These are phyloP conservation scores for Thelaira solivaga DNA, from an alignment of 2,888 invertebrate species.

Conservation along the genomic window DNA sequence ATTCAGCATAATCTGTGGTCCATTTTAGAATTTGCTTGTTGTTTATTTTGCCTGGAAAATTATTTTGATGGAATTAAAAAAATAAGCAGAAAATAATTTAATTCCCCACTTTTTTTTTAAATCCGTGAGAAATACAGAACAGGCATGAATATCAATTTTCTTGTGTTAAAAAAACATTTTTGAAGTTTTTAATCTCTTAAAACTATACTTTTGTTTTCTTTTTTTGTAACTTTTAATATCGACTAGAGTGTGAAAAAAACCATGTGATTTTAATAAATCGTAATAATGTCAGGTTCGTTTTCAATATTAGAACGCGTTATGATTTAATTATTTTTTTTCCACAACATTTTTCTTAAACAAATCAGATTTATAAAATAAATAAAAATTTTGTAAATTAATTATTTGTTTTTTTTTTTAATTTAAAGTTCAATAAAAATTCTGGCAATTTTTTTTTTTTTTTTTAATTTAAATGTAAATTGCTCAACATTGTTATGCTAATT, in stretches of 20 bases:
- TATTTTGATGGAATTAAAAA: no score
- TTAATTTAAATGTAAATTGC: conserved; percentile 15
- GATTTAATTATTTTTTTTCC: conserved; percentile 40
- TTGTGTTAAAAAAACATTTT: not conserved
- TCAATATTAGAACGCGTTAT: conserved; percentile 20
- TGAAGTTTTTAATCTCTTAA: not conserved
- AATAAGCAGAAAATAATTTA: no score
- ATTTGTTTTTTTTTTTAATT: not conserved
- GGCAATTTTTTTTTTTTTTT: not conserved
- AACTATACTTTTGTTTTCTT: not conserved
- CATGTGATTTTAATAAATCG: conserved; percentile 14
- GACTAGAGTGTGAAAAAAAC: not conserved
- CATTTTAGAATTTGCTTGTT: no score
- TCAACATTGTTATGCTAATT: conserved; percentile 34
- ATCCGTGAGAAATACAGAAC: no score
- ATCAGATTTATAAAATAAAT: conserved; percentile 5
- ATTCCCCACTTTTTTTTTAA: no score
- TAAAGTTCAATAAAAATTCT: conserved; percentile 7
- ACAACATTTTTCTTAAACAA: no score
- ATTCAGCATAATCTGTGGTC: no score
- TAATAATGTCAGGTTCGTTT: conserved; percentile 25
- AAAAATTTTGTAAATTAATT: not conserved
- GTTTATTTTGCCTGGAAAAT: no score
- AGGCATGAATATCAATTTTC: no score
- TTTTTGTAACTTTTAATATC: not conserved